phyloP scores from a whole-genome alignment of 2,113 vertebrate genomes.

The Oncorhynchus masou region DNA sequence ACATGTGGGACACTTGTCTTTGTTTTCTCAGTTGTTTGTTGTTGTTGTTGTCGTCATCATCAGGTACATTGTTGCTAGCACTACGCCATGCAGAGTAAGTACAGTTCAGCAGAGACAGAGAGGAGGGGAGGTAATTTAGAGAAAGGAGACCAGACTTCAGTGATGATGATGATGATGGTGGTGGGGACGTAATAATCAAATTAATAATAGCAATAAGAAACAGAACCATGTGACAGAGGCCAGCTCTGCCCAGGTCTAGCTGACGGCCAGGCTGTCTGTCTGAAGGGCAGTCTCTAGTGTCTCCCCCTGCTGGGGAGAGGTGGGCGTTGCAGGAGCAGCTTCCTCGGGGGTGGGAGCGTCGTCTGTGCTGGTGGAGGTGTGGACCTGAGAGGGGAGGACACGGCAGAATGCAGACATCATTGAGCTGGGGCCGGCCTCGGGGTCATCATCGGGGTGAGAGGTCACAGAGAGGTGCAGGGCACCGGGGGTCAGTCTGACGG shows the following conservation, averaged over 20 bases:
- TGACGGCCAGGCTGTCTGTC: constrained; percentile 80
- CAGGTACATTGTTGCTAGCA: constrained; percentile 75
- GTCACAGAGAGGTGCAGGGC: constrained; percentile 74
- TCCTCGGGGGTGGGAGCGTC: constrained; percentile 73
- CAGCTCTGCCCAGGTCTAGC: constrained; percentile 83
- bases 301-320: constrained; percentile 68
- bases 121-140: constrained; percentile 15
- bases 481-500: constrained; percentile 85
- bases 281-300: constrained; percentile 78
- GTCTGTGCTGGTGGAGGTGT: constrained; percentile 87
- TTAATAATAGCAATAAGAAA: background rate
- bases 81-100: constrained; percentile 85
- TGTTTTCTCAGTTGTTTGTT: constrained; percentile 10
- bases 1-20: too few species aligned
- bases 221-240: constrained; percentile 56
- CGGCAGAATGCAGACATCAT: constrained; percentile 62
- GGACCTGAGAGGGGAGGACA: constrained; percentile 84
- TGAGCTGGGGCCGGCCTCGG: constrained; percentile 66
- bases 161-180: constrained; percentile 16
- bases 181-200: constrained; percentile 28
- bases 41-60: constrained; percentile 45
- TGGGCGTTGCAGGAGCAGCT: constrained; percentile 58
- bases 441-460: constrained; percentile 75
- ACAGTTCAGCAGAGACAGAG: constrained; percentile 47
- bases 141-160: constrained; percentile 22